These are phyloP conservation scores for Eumeta japonica DNA, from an alignment of 1,140 invertebrate species.

Conservation along the genomic window DNA sequence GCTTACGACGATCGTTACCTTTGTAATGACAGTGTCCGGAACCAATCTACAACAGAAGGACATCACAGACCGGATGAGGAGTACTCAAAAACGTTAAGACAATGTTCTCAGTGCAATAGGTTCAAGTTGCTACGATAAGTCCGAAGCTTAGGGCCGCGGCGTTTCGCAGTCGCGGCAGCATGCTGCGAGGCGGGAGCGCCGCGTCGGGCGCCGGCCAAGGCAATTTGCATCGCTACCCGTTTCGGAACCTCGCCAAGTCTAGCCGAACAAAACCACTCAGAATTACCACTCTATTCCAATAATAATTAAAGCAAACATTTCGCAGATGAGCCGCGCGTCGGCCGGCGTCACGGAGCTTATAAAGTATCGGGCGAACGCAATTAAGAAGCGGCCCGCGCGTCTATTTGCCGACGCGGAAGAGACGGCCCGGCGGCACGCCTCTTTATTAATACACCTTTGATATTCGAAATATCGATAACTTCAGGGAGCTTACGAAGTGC, in stretches of 20 bases:
- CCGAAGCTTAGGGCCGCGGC: too few relatives aligned
- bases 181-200: conserved; percentile 37
- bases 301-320: conserved; percentile 59
- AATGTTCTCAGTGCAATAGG: too few relatives aligned
- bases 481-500: conserved; percentile 39
- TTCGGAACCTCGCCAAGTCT: conserved; percentile 58
- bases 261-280: conserved; percentile 56
- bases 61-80: too few relatives aligned
- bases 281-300: conserved; percentile 57
- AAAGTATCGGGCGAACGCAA: conserved; percentile 51
- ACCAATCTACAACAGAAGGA: too few relatives aligned
- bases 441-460: conserved; percentile 53
- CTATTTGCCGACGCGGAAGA: conserved; percentile 55
- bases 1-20: too few relatives aligned
- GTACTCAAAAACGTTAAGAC: too few relatives aligned
- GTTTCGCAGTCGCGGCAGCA: too few relatives aligned
- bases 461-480: conserved; percentile 53
- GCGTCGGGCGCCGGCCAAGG: conserved; percentile 53
- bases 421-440: conserved; percentile 28
- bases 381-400: conserved; percentile 50
- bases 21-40: too few relatives aligned
- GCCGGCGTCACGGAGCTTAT: conserved; percentile 51
- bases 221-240: conserved; percentile 56
- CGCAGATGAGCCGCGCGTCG: conserved; percentile 42
- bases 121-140: too few relatives aligned